Evolutionary conservation across 2,113 vertebrate genomes (phyloP).

Genomic region (Syngnathus scovelli): DNA sequence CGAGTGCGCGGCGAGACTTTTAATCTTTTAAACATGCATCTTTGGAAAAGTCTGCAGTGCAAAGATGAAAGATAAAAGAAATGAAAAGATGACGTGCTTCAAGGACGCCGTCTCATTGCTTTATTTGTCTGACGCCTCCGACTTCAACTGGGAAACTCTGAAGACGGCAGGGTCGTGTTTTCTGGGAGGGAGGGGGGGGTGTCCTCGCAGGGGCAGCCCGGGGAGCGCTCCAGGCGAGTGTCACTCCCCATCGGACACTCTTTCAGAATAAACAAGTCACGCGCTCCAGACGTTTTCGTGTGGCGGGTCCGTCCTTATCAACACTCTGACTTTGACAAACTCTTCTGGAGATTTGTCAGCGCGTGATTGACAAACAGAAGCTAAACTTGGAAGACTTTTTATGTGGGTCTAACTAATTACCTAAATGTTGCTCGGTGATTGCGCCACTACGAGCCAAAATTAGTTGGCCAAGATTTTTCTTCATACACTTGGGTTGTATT

Average conservation of each 20-base stretch:
- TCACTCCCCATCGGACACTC: slow-evolving; percentile 67
- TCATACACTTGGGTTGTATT: too few species aligned
- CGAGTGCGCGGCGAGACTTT: background rate
- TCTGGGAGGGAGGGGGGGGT: slow-evolving; percentile 64
- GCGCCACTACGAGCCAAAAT: background rate
- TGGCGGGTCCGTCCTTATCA: slow-evolving; percentile 30
- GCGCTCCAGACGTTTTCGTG: slow-evolving; percentile 46
- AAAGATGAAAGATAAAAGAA: slow-evolving; percentile 19
- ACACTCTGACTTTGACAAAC: slow-evolving; percentile 49
- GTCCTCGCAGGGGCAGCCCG: slow-evolving; percentile 49
- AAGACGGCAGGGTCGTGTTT: slow-evolving; percentile 46
- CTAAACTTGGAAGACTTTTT: background rate
- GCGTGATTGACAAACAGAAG: slow-evolving; percentile 12
- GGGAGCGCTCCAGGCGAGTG: slow-evolving; percentile 66
- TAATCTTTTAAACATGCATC: slow-evolving; percentile 16
- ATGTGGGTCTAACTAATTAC: background rate
- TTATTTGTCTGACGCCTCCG: slow-evolving; percentile 59
- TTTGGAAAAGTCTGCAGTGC: slow-evolving; percentile 14
- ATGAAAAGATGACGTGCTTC: slow-evolving; percentile 54
- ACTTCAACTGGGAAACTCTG: slow-evolving; percentile 52
- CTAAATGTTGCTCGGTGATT: background rate
- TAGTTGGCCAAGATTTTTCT: too few species aligned
- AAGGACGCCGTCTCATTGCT: slow-evolving; percentile 67
- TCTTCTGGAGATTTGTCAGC: slow-evolving; percentile 1
- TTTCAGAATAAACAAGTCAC: slow-evolving; percentile 65